phyloP scores from a whole-genome alignment of 2,797 vertebrate species.

The Enteromius treurensis region DNA sequence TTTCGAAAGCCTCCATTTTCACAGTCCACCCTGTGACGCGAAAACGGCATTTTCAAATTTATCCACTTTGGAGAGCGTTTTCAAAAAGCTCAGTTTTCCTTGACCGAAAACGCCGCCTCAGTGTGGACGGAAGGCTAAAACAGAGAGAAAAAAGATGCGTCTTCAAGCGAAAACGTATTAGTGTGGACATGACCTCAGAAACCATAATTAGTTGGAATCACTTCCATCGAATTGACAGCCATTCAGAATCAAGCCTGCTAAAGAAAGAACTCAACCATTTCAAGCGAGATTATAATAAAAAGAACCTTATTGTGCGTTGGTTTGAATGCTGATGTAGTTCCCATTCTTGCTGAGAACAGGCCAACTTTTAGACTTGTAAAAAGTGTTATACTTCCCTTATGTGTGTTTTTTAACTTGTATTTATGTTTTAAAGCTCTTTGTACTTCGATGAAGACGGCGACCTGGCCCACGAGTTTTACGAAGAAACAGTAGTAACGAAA shows the following conservation, averaged over 20 bases:
- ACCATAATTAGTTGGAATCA: background rate
- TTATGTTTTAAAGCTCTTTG: conserved; percentile 82
- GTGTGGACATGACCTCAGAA: background rate
- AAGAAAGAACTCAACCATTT: background rate
- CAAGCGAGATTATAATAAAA: background rate
- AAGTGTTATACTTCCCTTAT: background rate
- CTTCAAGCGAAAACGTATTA: no score
- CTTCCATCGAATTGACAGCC: background rate
- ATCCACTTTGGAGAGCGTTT: no score
- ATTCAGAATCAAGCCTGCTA: background rate
- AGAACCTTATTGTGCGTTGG: background rate
- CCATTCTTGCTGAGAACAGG: background rate
- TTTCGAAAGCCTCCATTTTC: no score
- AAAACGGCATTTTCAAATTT: no score
- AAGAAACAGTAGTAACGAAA: conserved; percentile 95
- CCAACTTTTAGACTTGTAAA: background rate
- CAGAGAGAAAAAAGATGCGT: no score
- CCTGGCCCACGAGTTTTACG: conserved; percentile 96
- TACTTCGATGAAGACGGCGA: conserved; percentile 97
- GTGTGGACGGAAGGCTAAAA: no score
- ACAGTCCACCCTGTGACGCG: no score
- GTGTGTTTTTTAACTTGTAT: background rate
- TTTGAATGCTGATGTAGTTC: background rate
- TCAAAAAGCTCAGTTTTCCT: no score
- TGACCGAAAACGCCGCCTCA: no score